Base-by-base conservation (phyloP, 2,888 invertebrate genomes). In the Drosophila nr. perissopoda region DNA sequence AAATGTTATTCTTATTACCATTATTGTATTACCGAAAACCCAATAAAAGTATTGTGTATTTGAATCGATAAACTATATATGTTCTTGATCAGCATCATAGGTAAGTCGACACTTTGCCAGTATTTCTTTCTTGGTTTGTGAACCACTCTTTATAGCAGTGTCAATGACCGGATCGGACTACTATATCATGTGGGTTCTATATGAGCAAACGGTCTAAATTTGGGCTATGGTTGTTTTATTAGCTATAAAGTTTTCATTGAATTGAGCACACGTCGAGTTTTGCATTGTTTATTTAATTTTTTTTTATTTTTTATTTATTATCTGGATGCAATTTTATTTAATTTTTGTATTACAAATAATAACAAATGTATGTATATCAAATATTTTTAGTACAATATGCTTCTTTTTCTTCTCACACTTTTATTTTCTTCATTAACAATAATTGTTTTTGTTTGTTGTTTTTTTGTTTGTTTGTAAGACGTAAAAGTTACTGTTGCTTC, bases 241-340 rank as follows among this genome's bases (percentile, higher is more conserved):
- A 27, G 11, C 38, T 18, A 7, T 11, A 52, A 25, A 29, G n/a
- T 18, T 36, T 18, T 8, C 8, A 52, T 45, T 33, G 25, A 13
- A 64, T 34, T 57, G 34, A 68, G 40, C 31, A 62, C 29, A 58
- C 40, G 48, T 54, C 29, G 34, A 58, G 11, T 51, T 58, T 63
- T 70, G 65, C 73, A 73, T 73, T 73, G 72, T 73, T 73, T 70
- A 70, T 71, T 73, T 73, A 59, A 57, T 63, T 67, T 73, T 74
- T 85, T 72, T 85, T 69, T 80, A 60, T 73, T 76, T 80, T 78
- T 84, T 80, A 76, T 83, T 87, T 84, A 84, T 85, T 85, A 87
- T 85, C 87, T 85, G 87, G 87, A 85, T 85, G 87, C 85, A 85
- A 87, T 84, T 85, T 85, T 85, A 87, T 85, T 85, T 84, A 85